These are phyloP conservation scores for Bovichtus variegatus DNA, from an alignment of 2,797 vertebrate species.

Conservation along the genomic window DNA sequence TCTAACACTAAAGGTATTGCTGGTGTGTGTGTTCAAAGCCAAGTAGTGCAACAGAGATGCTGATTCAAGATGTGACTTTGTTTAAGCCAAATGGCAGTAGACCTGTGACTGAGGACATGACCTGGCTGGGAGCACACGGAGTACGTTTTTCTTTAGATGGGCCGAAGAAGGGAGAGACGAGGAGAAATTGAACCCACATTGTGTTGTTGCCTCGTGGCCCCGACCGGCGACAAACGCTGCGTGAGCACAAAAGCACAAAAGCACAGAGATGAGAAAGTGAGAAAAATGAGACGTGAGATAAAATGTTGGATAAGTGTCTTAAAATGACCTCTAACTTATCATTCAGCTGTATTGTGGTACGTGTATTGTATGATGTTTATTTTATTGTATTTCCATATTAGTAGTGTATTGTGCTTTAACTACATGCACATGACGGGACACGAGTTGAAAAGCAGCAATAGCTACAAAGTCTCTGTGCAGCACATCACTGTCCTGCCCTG, in stretches of 20 bases:
- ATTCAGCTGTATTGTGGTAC: no score
- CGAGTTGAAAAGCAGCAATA: no score
- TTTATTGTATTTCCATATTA: no score
- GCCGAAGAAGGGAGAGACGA: slow-evolving; percentile 8
- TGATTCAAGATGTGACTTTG: slow-evolving; percentile 70
- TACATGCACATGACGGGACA: no score
- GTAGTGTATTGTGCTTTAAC: no score
- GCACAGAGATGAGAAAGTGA: neutral
- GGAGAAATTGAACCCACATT: slow-evolving; percentile 37
- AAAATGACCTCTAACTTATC: no score
- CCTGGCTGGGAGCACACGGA: slow-evolving; percentile 39
- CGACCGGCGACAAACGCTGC: no score
- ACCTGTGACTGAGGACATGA: slow-evolving; percentile 60
- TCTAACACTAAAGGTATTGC: slow-evolving; percentile 63
- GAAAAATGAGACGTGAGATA: neutral
- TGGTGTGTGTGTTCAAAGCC: slow-evolving; percentile 29
- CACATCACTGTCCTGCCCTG: no score
- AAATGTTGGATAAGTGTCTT: neutral
- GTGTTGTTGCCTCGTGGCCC: slow-evolving; percentile 5
- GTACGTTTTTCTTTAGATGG: slow-evolving; percentile 17
- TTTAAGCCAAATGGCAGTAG: slow-evolving; percentile 42
- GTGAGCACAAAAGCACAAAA: slow-evolving; percentile 28
- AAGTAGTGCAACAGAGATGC: slow-evolving; percentile 53
- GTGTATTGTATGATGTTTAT: no score
- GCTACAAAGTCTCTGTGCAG: no score